Base-by-base conservation (phyloP, 2,797 vertebrate species). In the Malacoraja senta region DNA sequence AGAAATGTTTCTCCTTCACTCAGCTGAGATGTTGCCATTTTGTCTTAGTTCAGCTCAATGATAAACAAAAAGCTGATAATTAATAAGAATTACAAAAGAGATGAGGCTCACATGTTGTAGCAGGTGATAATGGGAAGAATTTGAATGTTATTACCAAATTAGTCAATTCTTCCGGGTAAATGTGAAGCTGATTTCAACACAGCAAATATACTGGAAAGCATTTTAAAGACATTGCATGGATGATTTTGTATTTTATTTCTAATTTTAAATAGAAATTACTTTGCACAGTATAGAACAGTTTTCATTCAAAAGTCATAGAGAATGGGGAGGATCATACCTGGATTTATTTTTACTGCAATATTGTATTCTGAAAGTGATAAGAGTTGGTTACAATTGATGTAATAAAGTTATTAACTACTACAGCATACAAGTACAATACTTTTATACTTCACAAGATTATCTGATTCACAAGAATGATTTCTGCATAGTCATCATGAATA, bases 231-330 rank as follows among this genome's bases (percentile, higher is more conserved):
- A 65, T 88, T 65, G n/a, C 15, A 32, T 65, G 29, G 29, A 32
- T 88, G 65, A 65, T 65, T 88, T 65, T 29, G 29, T 63, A 19
- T 8, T 26, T 88, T 63, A 53, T 12, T 29, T 58, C 21, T 26
- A 12, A 83, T 88, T n/a, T 88, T 88, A n/a, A 61, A 58, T 29
- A 61, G 24, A 61, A 84, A n/a, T 24, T 26, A 63, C 32, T 32
- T 65, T 88, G 58, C 32, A 32, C n/a, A 63, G 61, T 65, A 61
- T 2, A 63, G 58, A 26, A 4, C 29, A 86, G 29, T 13, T 65
- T 83, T 88, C 63, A 15, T 65, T 88, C 58, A 88, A 88, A 88
- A 88, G 81, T n/a, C 26, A 61, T 21, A 58, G 81, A 63, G 58
- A 53, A 78, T 78, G n/a, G 58, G 32, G 61, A 35, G 63, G 7